phyloP scores from a whole-genome alignment of 2,113 vertebrate genomes.

The Terrapene triunguis region DNA sequence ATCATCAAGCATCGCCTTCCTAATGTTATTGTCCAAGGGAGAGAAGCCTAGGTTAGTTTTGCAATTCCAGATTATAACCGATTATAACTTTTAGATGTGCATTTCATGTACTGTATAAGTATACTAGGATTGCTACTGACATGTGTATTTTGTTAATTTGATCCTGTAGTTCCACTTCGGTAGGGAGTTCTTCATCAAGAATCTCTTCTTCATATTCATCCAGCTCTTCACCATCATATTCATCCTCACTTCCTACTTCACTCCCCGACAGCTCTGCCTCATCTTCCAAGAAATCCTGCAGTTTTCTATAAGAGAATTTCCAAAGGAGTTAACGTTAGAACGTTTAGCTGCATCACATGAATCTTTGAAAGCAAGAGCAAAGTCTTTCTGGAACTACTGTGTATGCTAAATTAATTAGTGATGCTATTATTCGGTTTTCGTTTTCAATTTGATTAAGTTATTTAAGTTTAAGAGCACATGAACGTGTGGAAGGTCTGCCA shows the following conservation, averaged over 20 bases:
- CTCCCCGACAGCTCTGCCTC: constrained; percentile 97
- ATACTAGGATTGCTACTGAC: constrained; percentile 78
- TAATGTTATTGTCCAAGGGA: constrained; percentile 47
- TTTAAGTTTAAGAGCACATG: not conserved
- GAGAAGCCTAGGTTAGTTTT: not conserved
- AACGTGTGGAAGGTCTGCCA: not conserved
- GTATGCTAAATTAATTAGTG: not conserved
- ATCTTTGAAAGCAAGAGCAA: not conserved
- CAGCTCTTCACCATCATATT: constrained; percentile 85
- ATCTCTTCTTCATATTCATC: constrained; percentile 94
- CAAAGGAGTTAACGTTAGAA: not conserved
- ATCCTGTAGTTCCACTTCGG: constrained; percentile 89
- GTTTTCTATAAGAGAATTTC: constrained; percentile 74
- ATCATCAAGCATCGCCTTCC: constrained; percentile 95
- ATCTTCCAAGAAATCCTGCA: constrained; percentile 92
- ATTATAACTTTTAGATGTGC: not conserved
- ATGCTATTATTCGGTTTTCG: not conserved
- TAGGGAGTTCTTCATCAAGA: constrained; percentile 92
- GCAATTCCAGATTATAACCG: fast-evolving
- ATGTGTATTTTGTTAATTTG: constrained; percentile 98
- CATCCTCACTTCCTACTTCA: constrained; percentile 91
- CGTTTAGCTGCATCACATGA: not conserved
- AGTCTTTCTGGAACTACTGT: not conserved
- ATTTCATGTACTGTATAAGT: not conserved
- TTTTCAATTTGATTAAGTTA: not conserved